Conservation (phyloP, 2,888 invertebrate genomes). For the Torymus auratus region DNA sequence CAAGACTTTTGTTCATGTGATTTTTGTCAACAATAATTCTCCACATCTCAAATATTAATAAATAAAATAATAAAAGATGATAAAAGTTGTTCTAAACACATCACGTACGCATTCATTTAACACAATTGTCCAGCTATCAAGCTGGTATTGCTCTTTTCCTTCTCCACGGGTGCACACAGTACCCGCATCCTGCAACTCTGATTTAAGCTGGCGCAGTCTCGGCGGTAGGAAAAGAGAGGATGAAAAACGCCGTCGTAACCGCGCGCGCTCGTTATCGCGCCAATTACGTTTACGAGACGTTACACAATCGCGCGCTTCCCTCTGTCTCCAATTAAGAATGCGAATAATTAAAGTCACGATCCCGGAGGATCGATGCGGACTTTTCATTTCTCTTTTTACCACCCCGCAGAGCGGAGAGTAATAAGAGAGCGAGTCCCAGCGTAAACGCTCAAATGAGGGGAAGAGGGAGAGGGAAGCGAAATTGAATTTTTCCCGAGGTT, state of each 20-base stretch:
- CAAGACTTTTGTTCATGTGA: no score
- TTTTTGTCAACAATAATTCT: no score
- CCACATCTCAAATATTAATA: no score
- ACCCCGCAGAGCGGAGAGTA: neutral
- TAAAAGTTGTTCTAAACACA: no score
- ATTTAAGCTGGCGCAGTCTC: no score
- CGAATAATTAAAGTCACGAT: slow-evolving; percentile 40
- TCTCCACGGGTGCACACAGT: no score
- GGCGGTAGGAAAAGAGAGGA: no score
- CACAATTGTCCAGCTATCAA: no score
- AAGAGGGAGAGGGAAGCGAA: neutral
- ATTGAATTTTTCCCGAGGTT: slow-evolving; percentile 15
- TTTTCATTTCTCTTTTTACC: slow-evolving; percentile 4
- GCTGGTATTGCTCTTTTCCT: no score
- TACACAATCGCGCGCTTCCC: neutral
- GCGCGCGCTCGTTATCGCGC: slow-evolving; percentile 25
- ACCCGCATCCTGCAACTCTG: no score
- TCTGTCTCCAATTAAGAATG: slow-evolving; percentile 33
- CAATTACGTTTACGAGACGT: slow-evolving; percentile 38
- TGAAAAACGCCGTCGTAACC: neutral
- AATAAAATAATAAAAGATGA: no score
- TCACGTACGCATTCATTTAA: no score
- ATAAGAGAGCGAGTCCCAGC: neutral
- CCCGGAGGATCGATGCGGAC: neutral
- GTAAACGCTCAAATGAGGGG: neutral